Evolutionary conservation across 92 coral and sea anemone genomes (phyloP), one percentile per base, ranked within the genome.

Genomic region (Actinostola sp.): DNA sequence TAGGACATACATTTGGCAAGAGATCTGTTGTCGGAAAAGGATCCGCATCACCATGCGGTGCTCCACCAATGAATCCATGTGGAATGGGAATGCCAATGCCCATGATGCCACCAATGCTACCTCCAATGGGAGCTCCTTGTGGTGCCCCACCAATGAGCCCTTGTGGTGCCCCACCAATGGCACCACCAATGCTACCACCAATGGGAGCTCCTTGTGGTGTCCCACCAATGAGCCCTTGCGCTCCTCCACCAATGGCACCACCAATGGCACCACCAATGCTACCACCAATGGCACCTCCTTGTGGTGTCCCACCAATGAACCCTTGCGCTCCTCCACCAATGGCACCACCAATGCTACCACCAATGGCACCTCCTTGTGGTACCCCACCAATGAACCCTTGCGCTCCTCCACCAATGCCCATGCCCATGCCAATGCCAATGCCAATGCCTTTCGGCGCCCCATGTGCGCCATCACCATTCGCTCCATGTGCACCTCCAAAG

Each of bases 131-230:
- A 14, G 72, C 81, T 17, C 91, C 84, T 23, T 89, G 87, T 73
- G 80, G 75, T 26, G 82, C 95, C 10, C 58, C 80, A 35, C 71
- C 82, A 14, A 59, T 41, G 44, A 66, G 36, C 75, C 87, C 90
- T 2, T 90, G 92, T 71, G 55, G 33, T 36, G 43, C 51, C 0
- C 63, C 65, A 21, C 89, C 78, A 31, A 74, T 85, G 82, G 70
- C 81, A 0, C 75, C 76, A 62, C 82, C 73, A 13, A 73, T 78
- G 82, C 85, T 70, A 27, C 53, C 80, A 75, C 48, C 85, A 61
- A 68, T 68, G 83, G 41, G 50, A 25, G 65, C 81, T 9, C 91
- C 81, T 32, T 89, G 87, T 78, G 80, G 75, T 20, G 85, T 83
- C 5, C 58, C 80, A 34, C 71, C 82, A 14, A 38, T 34, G 29